Base-by-base conservation (phyloP, 2,113 vertebrate species). In the Brachirus orientalis region DNA sequence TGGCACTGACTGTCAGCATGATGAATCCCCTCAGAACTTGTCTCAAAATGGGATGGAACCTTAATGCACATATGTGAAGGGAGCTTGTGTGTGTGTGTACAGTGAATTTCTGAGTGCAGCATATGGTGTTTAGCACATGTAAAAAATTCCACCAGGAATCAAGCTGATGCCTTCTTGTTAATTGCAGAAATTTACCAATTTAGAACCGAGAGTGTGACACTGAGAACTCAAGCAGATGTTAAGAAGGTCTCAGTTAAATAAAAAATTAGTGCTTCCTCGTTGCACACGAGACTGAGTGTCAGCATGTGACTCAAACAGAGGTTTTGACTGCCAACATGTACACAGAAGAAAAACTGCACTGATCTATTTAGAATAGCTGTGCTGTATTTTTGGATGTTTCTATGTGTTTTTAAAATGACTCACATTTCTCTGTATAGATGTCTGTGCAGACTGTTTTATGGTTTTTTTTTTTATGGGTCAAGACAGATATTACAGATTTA, bases 151-250 rank as follows among this genome's bases (percentile, higher is more conserved):
- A 86, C 77, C 69, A 84, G 74, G 84, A 85, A 71, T 48, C 62
- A 60, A 64, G 73, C 62, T 82, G 82, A 80, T 78, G 81, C 77
- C 83, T 88, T 59, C 58, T 75, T 71, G 83, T 89, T 91, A 86
- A 89, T 85, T 90, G 76, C 71, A 73, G 64, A 77, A 72, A 86
- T 88, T 71, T 80, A 63, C 75, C 79, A 83, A 82, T 84, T 88
- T 84, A 76, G 72, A 86, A 78, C 57, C 75, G 57, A 54, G 63
- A 73, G 68, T 74, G 64, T 75, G 77, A 85, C 82, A 73, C 74
- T 66, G 65, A 80, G 75, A 84, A 66, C 55, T 75, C 50, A n/a
- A 41, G 47, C 89, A 86, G 75, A 76, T 85, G 78, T 81, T 84
- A 71, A 33, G 19, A 83, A 73, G 68, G 61, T 63, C 38, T 73